Evolutionary conservation across 2,888 invertebrate genomes (phyloP), one percentile per base, ranked within the genome.

Genomic region (Pristionchus exspectatus): DNA sequence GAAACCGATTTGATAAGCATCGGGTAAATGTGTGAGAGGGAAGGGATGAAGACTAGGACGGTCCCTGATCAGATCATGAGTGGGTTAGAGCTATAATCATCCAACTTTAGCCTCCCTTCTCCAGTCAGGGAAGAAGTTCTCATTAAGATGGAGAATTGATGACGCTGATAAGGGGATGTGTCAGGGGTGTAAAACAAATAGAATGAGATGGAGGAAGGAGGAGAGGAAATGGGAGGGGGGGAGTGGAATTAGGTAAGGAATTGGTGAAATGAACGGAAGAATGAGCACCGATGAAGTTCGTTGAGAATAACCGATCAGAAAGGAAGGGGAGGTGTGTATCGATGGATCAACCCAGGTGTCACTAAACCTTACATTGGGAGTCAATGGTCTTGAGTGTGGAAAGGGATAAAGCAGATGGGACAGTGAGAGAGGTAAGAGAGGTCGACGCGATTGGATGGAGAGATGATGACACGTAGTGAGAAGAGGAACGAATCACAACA

Each of bases 101-200:
- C 87, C 87, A 87, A 87, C 87, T 72, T 72, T 87, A 63, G 50
- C 54, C n/a, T 69, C 54, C 63, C 87, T 88, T 63, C 87, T 88
- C 87, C 87, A 69, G 44, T 69, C 50, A 44, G 69, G 69, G 54
- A 38, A 38, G 38, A 63, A 44, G 87, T 44, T 44, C 44, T 69
- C 50, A 69, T 69, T 54, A 87, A 87, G 54, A 87, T 44, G 54
- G 66, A 69, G 69, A 87, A 87, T 87, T 87, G 69, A 87, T 87
- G 87, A 69, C 69, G 44, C 69, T 69, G 87, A 69, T 87, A 87
- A 87, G n/a, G 66, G 69, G 54, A 87, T 69, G 87, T 87, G 87
- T 87, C 87, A 87, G 87, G 81, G 69, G 87, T 69, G 87, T 87
- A 87, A 87, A 87, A 69, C 87, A 87, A 87, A 87, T 87, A 87